These are phyloP conservation scores for Cheilosia pagana DNA, from an alignment of 2,888 invertebrate species.

Conservation along the genomic window DNA sequence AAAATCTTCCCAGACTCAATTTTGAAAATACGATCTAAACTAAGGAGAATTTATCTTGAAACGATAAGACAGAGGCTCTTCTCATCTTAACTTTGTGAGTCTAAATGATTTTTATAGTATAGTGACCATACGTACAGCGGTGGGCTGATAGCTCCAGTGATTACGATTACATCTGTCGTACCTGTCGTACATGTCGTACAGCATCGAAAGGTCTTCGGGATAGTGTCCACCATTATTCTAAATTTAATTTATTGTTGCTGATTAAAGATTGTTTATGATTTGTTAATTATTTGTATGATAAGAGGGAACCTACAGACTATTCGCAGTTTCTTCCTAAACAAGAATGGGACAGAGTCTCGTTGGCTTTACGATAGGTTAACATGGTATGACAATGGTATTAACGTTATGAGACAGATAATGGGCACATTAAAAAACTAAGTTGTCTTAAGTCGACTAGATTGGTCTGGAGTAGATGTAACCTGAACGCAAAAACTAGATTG, in stretches of 20 bases:
- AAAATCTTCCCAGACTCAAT: slow-evolving; percentile 31
- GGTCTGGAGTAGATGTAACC: too few species aligned
- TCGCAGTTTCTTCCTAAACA: not conserved
- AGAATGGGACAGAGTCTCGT: too few species aligned
- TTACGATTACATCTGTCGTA: slow-evolving; percentile 69
- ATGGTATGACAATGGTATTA: too few species aligned
- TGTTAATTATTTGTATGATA: slow-evolving; percentile 32
- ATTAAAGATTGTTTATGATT: slow-evolving; percentile 50
- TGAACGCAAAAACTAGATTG: too few species aligned
- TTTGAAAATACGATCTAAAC: slow-evolving; percentile 19
- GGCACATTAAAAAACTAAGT: too few species aligned
- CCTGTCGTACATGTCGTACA: slow-evolving; percentile 58
- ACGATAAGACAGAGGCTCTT: slow-evolving; percentile 34
- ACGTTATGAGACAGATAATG: too few species aligned
- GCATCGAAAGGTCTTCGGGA: slow-evolving; percentile 65
- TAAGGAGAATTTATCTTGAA: slow-evolving; percentile 51
- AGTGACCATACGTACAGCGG: slow-evolving; percentile 70
- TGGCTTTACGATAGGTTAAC: too few species aligned
- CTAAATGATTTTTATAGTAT: slow-evolving; percentile 49
- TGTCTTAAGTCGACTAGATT: too few species aligned
- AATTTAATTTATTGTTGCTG: slow-evolving; percentile 59
- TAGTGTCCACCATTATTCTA: slow-evolving; percentile 71
- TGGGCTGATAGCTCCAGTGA: slow-evolving; percentile 64
- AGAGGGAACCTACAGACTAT: slow-evolving; percentile 14
- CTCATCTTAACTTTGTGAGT: slow-evolving; percentile 51